phyloP scores from a whole-genome alignment of 1,140 invertebrate genomes.

The Drosophila ironensis region DNA sequence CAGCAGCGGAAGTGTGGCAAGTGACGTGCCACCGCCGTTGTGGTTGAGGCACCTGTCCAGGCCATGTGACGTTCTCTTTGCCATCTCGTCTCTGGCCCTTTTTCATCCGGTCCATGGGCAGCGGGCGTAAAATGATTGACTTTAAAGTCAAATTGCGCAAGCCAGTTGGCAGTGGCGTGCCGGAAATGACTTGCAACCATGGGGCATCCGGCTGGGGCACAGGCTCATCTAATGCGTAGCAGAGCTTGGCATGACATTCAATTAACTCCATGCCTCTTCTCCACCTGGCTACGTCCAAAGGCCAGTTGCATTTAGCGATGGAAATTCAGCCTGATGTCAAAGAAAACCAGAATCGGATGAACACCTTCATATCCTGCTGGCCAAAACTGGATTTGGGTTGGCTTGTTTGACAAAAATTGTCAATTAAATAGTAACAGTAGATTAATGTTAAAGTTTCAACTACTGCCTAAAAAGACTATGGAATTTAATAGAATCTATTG shows the following conservation, averaged over 20 bases:
- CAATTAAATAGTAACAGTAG: too few species aligned
- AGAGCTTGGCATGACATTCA: conserved; percentile 51
- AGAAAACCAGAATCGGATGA: too few species aligned
- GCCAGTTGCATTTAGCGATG: conserved; percentile 41
- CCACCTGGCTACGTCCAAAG: conserved; percentile 18
- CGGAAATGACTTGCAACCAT: conserved; percentile 41
- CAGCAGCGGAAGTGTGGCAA: conserved; percentile 47
- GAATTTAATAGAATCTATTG: too few species aligned
- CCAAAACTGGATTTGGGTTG: neutral
- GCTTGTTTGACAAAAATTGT: too few species aligned
- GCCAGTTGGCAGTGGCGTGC: conserved; percentile 24
- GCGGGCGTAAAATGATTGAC: conserved; percentile 59
- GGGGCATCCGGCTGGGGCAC: neutral
- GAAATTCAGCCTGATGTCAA: conserved; percentile 19
- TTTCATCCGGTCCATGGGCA: too few species aligned
- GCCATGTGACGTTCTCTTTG: conserved; percentile 30
- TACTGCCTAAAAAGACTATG: too few species aligned
- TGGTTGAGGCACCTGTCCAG: conserved; percentile 16
- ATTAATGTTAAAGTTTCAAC: too few species aligned
- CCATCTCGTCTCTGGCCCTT: too few species aligned
- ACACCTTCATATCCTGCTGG: too few species aligned
- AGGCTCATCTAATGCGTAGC: conserved; percentile 11
- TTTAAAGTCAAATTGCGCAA: conserved; percentile 70
- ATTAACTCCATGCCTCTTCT: conserved; percentile 56
- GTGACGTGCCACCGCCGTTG: conserved; percentile 33